Conservation (phyloP, 2,797 vertebrate species). For the Coreius guichenoti region DNA sequence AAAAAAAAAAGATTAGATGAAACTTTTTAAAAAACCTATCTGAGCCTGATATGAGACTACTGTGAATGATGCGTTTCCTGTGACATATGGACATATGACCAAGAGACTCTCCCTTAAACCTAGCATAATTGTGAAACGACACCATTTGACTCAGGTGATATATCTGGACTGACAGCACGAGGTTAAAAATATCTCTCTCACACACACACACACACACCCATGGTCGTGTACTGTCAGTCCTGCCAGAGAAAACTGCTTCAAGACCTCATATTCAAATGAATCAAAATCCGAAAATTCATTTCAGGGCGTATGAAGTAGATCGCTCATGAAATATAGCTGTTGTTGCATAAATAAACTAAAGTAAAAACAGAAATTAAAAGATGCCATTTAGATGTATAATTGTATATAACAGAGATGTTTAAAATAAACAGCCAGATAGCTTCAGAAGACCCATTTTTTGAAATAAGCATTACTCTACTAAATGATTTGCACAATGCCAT, state of each 20-base stretch:
- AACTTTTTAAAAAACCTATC: not conserved
- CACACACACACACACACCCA: not conserved
- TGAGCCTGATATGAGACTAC: not conserved
- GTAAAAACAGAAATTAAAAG: not conserved
- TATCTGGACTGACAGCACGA: not conserved
- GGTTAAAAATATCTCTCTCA: slow-evolving; percentile 39
- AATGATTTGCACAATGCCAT: not conserved
- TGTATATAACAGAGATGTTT: not conserved
- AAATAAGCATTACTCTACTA: not conserved
- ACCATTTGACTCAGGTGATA: not conserved
- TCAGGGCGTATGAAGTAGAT: not conserved
- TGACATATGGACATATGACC: not conserved
- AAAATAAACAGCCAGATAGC: not conserved
- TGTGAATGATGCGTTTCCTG: not conserved
- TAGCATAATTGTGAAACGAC: not conserved
- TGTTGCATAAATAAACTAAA: not conserved
- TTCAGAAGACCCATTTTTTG: not conserved
- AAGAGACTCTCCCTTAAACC: not conserved
- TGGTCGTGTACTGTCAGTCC: not conserved
- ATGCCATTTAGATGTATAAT: not conserved
- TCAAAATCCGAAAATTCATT: not conserved
- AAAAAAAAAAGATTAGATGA: not conserved
- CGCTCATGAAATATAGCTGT: not conserved
- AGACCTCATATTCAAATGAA: not conserved
- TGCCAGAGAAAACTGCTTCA: not conserved